These are phyloP conservation scores for Passer domesticus DNA, from an alignment of 2,113 vertebrate species.

Conservation along the genomic window DNA sequence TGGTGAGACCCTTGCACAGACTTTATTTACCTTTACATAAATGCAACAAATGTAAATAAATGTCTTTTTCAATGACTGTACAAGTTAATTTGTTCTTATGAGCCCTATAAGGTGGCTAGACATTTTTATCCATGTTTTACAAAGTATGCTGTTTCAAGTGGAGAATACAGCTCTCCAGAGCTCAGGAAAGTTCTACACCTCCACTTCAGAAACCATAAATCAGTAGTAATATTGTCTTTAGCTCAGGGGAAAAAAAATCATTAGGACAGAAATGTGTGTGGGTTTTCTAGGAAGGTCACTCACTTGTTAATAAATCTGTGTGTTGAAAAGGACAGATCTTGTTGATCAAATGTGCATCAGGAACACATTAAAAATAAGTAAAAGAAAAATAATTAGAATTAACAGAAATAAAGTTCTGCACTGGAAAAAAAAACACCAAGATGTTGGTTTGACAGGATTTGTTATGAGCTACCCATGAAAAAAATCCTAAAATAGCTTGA, in stretches of 20 bases:
- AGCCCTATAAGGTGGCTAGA: slow-evolving; percentile 22
- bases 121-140: slow-evolving; percentile 21
- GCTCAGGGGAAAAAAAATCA: neutral
- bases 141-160: neutral
- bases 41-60: neutral
- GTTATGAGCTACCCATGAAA: neutral
- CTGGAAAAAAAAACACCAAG: neutral
- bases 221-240: neutral
- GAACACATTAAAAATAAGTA: neutral
- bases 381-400: neutral
- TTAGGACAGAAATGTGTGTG: neutral
- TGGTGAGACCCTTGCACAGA: neutral
- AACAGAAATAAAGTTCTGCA: neutral
- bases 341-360: neutral
- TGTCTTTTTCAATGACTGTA: neutral
- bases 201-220: neutral
- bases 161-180: neutral
- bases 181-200: neutral
- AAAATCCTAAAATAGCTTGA: neutral
- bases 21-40: neutral
- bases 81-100: neutral
- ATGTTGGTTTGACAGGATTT: neutral
- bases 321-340: neutral
- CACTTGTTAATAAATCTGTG: neutral
- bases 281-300: neutral